A percentile compares a stretch with the other conserved stretches of the same genome.
Evolutionary conservation across 2,113 vertebrate species (phyloP).

Genomic region (Noctilio leporinus): DNA sequence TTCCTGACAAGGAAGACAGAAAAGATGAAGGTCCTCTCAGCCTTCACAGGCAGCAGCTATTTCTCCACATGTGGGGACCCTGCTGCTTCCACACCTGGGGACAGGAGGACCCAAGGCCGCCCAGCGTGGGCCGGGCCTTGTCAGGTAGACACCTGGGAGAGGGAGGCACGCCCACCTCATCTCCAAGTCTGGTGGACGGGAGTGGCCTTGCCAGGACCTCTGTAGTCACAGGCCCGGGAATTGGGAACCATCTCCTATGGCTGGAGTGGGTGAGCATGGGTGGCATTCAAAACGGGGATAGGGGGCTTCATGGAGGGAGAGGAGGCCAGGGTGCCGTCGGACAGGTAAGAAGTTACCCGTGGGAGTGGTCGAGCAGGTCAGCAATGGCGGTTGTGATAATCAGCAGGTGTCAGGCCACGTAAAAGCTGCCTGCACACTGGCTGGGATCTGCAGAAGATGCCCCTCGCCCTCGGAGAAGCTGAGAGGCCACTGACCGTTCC

Average conservation of each 20-base stretch:
- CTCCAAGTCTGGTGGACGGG: no score
- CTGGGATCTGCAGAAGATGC: background rate
- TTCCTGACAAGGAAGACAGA: background rate
- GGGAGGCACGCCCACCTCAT: background rate
- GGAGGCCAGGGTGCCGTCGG: background rate
- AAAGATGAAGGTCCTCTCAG: background rate
- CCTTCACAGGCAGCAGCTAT: accelerated
- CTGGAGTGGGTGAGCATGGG: background rate
- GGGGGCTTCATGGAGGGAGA: background rate
- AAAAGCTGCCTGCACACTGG: background rate
- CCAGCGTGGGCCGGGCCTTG: background rate
- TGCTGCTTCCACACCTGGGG: no score
- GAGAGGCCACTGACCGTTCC: accelerated
- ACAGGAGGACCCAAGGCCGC: accelerated
- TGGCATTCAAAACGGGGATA: no score
- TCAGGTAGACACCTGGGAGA: no score
- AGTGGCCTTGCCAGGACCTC: accelerated
- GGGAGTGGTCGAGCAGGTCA: background rate
- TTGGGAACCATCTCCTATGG: background rate
- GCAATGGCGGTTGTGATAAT: accelerated
- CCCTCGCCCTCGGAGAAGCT: background rate
- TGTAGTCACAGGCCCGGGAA: background rate
- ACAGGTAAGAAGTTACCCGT: background rate
- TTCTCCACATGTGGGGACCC: accelerated
- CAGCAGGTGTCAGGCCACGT: background rate